These are phyloP conservation scores for Vireo griseus DNA, from an alignment of 2,797 vertebrate species.

Conservation along the genomic window DNA sequence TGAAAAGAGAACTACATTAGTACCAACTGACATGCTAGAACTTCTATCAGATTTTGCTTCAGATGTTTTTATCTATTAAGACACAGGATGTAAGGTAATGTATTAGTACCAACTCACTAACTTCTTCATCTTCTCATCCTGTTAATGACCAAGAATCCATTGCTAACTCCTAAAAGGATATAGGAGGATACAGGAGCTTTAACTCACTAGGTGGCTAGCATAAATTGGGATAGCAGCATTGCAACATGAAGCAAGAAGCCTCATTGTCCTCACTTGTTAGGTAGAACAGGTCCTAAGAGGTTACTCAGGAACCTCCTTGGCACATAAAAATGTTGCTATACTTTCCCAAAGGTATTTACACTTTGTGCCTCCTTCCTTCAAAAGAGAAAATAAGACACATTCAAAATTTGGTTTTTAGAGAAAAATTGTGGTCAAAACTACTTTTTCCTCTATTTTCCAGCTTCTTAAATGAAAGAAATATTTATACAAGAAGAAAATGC, in stretches of 20 bases:
- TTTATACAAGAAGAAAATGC: not conserved
- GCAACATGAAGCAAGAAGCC: not conserved
- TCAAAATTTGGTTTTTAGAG: not conserved
- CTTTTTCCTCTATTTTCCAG: not conserved
- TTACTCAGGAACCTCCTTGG: not conserved
- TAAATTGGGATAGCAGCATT: not conserved
- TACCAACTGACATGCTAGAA: not conserved
- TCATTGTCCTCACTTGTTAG: not conserved
- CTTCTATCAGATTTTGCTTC: not conserved
- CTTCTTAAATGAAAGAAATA: not conserved
- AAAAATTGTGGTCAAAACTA: not conserved
- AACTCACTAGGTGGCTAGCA: not conserved
- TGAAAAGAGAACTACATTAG: not conserved
- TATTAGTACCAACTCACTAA: not conserved
- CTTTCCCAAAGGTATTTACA: not conserved
- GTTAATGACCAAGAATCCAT: not conserved
- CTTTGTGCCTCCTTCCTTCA: not conserved
- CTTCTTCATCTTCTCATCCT: not conserved
- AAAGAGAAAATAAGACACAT: not conserved
- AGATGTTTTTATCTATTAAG: not conserved
- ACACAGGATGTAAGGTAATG: not conserved
- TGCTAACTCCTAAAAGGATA: not conserved
- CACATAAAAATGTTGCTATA: accelerated
- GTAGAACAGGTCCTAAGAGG: not conserved
- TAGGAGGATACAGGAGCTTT: not conserved